phyloP scores from a whole-genome alignment of 2,113 vertebrate genomes.

The Sceloporus tristichus region DNA sequence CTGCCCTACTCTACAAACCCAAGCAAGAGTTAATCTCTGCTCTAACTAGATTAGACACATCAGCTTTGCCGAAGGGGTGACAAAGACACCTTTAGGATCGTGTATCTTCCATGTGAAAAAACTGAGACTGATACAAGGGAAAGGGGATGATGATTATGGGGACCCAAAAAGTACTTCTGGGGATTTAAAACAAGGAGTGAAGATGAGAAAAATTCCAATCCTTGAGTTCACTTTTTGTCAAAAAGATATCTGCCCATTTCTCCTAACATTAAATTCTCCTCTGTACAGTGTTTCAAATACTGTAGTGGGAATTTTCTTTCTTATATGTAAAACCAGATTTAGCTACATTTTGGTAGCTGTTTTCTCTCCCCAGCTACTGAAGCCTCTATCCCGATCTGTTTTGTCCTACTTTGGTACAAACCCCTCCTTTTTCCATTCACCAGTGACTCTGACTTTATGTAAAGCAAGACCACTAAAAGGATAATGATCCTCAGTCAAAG shows the following conservation, averaged over 20 bases:
- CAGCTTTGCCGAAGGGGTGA: neutral
- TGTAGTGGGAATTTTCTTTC: neutral
- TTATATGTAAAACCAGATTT: neutral
- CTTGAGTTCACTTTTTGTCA: neutral
- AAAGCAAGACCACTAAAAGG: neutral
- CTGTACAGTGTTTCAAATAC: neutral
- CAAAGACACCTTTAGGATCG: conserved; percentile 12
- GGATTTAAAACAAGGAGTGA: neutral
- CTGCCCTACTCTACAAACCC: neutral
- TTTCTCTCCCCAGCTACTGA: neutral
- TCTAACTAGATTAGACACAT: conserved; percentile 12
- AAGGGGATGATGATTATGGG: neutral
- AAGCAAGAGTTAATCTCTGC: conserved; percentile 23
- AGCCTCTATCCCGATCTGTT: neutral
- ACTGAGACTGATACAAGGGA: neutral
- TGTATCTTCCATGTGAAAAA: neutral
- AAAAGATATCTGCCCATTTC: neutral
- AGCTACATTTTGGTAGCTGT: neutral
- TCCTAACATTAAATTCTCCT: neutral
- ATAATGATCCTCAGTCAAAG: neutral
- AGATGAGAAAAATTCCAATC: neutral
- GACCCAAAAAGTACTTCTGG: neutral
- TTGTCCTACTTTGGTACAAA: neutral
- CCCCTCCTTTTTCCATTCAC: neutral
- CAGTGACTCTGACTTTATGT: neutral